Conservation (phyloP, 2,797 vertebrate species). For the Pseudopleuronectes americanus region DNA sequence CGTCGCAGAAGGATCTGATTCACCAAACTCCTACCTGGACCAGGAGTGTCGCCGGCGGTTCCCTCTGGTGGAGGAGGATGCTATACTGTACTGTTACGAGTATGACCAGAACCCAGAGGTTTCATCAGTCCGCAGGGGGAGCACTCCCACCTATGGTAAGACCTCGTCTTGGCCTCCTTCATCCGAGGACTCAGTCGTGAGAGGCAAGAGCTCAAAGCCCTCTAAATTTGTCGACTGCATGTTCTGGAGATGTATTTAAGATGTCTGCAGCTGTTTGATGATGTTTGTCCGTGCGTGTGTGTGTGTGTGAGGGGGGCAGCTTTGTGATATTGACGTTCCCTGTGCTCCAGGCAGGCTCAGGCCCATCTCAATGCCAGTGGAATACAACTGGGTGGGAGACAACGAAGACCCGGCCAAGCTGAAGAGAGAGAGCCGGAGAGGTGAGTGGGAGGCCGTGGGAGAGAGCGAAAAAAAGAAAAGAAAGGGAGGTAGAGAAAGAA, state of each 20-base stretch:
- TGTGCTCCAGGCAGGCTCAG: conserved; percentile 91
- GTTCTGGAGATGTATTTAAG: conserved; percentile 34
- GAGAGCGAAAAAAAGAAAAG: conserved; percentile 48
- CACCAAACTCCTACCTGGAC: conserved; percentile 98
- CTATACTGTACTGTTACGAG: conserved; percentile 96
- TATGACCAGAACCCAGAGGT: conserved; percentile 94
- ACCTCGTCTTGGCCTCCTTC: conserved; percentile 2
- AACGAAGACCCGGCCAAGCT: conserved; percentile 97
- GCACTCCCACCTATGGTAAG: conserved; percentile 95
- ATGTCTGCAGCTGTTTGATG: conserved; percentile 36
- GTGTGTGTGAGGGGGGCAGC: conserved; percentile 43
- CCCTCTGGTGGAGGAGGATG: conserved; percentile 95
- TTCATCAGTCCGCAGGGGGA: conserved; percentile 91
- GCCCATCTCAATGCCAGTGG: conserved; percentile 99
- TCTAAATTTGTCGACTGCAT: conserved; percentile 34
- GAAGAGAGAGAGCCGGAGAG: conserved; percentile 95
- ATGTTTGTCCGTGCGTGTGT: conserved; percentile 16
- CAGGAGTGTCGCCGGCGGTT: conserved; percentile 94
- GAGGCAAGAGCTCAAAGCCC: conserved; percentile 5
- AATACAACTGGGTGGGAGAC: conserved; percentile 99
- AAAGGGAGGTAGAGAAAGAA: conserved; percentile 55
- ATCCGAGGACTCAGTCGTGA: conserved; percentile 8
- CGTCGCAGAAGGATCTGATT: conserved; percentile 93
- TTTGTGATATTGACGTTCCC: conserved; percentile 58
- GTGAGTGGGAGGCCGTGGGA: conserved; percentile 81